Conservation (phyloP, 2,113 vertebrate species). For the Gila orcuttii region DNA sequence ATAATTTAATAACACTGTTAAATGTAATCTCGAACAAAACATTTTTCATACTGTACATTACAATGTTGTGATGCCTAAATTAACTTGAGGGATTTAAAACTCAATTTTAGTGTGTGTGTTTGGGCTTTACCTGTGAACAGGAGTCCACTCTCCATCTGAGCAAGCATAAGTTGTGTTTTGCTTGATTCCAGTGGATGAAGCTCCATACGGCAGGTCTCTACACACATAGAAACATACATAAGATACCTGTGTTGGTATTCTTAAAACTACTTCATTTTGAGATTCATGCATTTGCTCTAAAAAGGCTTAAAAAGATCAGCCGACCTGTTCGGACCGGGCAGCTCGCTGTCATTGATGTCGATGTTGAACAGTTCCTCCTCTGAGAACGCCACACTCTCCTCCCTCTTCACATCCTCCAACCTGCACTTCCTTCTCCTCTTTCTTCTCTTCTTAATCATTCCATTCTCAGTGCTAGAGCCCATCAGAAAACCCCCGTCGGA, state of each 20-base stretch:
- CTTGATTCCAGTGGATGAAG: conserved; percentile 63
- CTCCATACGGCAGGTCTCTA: conserved; percentile 69
- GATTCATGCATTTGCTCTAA: neutral
- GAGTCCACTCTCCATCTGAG: conserved; percentile 90
- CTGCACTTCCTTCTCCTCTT: conserved; percentile 82
- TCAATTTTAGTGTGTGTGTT: neutral
- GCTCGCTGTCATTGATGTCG: conserved; percentile 83
- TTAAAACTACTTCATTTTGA: neutral
- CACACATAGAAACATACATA: conserved; percentile 52
- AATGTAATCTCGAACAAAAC: no score
- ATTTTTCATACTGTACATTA: no score
- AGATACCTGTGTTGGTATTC: neutral
- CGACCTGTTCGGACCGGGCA: conserved; percentile 51
- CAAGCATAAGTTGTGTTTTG: conserved; percentile 76
- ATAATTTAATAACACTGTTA: no score
- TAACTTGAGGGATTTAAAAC: no score
- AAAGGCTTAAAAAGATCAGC: neutral
- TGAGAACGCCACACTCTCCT: conserved; percentile 73
- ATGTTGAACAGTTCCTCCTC: conserved; percentile 83
- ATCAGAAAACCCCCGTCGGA: conserved; percentile 80
- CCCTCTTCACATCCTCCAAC: conserved; percentile 79
- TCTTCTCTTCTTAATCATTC: conserved; percentile 83
- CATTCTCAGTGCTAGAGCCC: conserved; percentile 72
- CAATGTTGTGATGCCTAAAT: no score
- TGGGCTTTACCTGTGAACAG: conserved; percentile 78